phyloP scores from a whole-genome alignment of 1,140 invertebrate species.

The Chelonus insularis region DNA sequence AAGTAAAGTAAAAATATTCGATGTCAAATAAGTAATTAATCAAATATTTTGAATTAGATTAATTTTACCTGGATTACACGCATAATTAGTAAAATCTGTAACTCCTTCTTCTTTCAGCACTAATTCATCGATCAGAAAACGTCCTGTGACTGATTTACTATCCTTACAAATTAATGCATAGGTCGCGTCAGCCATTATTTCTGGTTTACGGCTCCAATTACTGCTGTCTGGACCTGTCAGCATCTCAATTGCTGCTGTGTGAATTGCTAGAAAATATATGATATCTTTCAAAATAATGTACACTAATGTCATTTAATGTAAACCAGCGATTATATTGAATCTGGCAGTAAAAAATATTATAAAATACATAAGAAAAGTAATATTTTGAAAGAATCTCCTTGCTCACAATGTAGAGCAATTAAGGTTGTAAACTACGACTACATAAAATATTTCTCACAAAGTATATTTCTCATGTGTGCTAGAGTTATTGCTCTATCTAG shows the following conservation, averaged over 20 bases:
- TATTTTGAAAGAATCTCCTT: no score
- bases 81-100: constrained; percentile 85
- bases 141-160: constrained; percentile 78
- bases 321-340: no score
- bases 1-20: constrained; percentile 9
- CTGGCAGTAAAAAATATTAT: no score
- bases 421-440: no score
- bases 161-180: constrained; percentile 86
- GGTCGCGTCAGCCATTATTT: constrained; percentile 95
- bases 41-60: background rate
- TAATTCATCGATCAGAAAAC: constrained; percentile 95
- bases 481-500: no score
- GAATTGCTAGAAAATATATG: constrained; percentile 71
- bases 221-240: constrained; percentile 71
- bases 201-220: constrained; percentile 75
- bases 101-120: constrained; percentile 80
- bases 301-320: no score
- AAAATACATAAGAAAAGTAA: no score
- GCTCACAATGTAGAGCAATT: no score
- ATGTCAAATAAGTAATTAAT: background rate
- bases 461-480: no score
- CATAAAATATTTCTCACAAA: no score
- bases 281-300: no score
- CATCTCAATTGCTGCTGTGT: constrained; percentile 97
- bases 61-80: constrained; percentile 73